phyloP scores from a whole-genome alignment of 2,888 invertebrate species.

The Gastrophysa polygoni region DNA sequence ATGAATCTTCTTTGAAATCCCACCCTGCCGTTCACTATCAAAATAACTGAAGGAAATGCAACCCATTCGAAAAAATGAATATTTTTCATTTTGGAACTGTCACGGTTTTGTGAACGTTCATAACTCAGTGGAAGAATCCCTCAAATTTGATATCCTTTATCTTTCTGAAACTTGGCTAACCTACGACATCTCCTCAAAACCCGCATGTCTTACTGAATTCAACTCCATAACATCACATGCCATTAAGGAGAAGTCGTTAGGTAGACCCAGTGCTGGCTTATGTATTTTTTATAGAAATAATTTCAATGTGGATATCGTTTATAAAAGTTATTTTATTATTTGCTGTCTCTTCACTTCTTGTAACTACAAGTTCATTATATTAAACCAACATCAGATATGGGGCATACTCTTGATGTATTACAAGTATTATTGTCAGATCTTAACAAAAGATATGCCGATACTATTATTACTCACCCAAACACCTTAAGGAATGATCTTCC shows the following conservation, averaged over 20 bases:
- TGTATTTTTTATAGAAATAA: constrained; percentile 1
- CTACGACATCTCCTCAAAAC: background rate
- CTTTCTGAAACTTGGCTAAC: background rate
- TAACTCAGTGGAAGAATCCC: background rate
- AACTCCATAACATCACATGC: background rate
- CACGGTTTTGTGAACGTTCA: too few relatives aligned
- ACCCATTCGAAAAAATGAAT: background rate
- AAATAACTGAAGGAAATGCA: background rate
- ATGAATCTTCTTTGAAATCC: background rate
- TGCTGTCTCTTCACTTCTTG: background rate
- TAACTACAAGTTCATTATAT: background rate
- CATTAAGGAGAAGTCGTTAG: constrained; percentile 9
- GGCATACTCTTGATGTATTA: background rate
- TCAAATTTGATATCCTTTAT: background rate
- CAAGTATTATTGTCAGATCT: background rate
- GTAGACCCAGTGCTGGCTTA: constrained; percentile 9
- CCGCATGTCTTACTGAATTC: background rate
- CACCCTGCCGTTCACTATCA: background rate
- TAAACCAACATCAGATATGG: background rate
- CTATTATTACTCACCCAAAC: too few relatives aligned
- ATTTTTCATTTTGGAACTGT: too few relatives aligned
- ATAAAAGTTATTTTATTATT: background rate
- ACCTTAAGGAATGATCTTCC: too few relatives aligned
- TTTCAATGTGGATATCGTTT: background rate
- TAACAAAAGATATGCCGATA: background rate